Base-by-base conservation (phyloP, 2,888 invertebrate genomes). In the Euclidia mi region DNA sequence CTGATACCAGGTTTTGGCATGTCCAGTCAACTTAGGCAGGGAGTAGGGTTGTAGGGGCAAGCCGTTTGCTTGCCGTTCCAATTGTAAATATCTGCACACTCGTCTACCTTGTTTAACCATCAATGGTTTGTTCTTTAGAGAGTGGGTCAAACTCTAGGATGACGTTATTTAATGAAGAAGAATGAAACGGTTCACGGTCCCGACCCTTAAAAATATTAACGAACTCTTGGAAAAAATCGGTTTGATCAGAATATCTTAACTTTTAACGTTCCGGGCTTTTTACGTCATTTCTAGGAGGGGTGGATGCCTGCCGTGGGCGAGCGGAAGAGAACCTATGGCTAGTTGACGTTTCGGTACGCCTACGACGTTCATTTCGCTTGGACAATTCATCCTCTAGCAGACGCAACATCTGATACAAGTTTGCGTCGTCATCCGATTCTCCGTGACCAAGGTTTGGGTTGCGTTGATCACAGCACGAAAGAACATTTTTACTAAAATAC, bases 1-100 rank as follows among this genome's bases (percentile, higher is more conserved):
- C 40, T 65, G 62, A 42, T 64, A 71, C 75, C 72, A 75, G n/a
- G 59, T 57, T 32, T 66, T 57, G 4, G 71, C 72, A 29, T 66
- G 49, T 2, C 71, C 75, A 3, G 46, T 43, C 10, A 63, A 15
- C 20, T 63, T 63, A 4, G 45, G 37, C 11, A 60, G 28, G 29
- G 63, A 45, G 46, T 46, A 55, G 51, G 55, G 59, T 3, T 49
- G 46, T 46, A 55, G 51, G 55, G 59, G 9, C 20, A n/a, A n/a
- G 47, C 14, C n/a, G 44, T 50, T 34, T 44, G 40, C 15, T 31
- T 40, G 11, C 11, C 32, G n/a, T 11, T 32, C 32, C 32, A 32
- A 11, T 25, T 41, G 29, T 44, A 37, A 38, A 43, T 43, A 10
- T 50, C 37, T 6, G 34, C 7, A 47, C 38, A 41, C 18, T 48